Percentiles rank a stretch among this genome's conserved stretches.
Conservation (phyloP, 2,113 vertebrate genomes). For the Nestor notabilis region DNA sequence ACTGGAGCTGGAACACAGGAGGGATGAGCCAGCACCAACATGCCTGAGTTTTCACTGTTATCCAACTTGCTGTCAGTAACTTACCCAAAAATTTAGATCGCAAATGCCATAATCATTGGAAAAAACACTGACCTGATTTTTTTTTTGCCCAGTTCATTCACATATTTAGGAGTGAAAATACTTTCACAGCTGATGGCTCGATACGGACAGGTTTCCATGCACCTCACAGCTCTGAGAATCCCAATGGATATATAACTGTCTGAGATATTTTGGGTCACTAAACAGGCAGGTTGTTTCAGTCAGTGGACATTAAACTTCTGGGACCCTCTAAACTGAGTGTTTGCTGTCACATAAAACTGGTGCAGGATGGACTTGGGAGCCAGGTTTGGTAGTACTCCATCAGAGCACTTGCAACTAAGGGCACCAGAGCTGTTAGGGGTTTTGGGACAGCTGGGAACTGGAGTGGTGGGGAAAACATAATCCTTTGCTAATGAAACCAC, state of each 20-base stretch:
- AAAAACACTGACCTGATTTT: background rate
- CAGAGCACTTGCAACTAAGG: background rate
- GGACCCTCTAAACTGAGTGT: background rate
- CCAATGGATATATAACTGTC: background rate
- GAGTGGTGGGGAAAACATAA: background rate
- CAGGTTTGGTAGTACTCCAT: background rate
- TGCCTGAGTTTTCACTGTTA: background rate
- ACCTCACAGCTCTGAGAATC: background rate
- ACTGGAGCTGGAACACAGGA: background rate
- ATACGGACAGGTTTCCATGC: background rate
- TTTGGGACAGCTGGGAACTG: background rate
- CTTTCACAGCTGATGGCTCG: background rate
- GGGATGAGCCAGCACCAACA: background rate
- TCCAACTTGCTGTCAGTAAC: background rate
- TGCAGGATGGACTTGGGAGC: background rate
- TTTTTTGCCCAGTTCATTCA: background rate
- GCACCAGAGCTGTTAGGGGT: background rate
- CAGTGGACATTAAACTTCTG: background rate
- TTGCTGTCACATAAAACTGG: background rate
- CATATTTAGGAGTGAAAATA: background rate
- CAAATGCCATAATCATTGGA: background rate
- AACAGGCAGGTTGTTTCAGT: constrained; percentile 12
- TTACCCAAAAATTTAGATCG: background rate
- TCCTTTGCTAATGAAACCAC: background rate
- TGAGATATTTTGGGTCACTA: background rate